Evolutionary conservation across 2,888 invertebrate genomes (phyloP).

Genomic region (Drosophila phalerata): DNA sequence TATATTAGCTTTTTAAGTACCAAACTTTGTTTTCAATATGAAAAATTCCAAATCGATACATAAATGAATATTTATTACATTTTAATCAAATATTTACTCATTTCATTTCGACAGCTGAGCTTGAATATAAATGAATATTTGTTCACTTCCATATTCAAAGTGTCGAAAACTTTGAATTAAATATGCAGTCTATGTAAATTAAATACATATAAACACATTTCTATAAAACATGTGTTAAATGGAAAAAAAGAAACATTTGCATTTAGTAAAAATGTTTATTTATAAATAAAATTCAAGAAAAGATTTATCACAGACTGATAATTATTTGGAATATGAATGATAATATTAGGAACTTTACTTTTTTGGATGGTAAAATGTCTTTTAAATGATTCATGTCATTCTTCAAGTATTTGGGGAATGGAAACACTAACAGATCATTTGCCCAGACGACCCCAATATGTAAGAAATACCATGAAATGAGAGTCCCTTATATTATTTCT

Average conservation of each 20-base stretch:
- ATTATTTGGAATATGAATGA: not conserved
- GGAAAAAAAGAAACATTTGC: not conserved
- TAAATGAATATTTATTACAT: not conserved
- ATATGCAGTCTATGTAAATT: not conserved
- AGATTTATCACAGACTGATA: not conserved
- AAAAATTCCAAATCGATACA: not conserved
- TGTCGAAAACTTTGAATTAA: not conserved
- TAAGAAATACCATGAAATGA: conserved; percentile 7
- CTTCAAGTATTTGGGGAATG: not conserved
- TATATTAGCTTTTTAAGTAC: too few species aligned
- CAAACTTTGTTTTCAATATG: not conserved
- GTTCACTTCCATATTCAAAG: too few species aligned
- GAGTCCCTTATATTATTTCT: not conserved
- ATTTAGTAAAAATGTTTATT: not conserved
- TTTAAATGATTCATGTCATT: conserved; percentile 1
- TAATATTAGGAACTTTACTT: not conserved
- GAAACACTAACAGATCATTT: conserved; percentile 24
- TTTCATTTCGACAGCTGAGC: not conserved
- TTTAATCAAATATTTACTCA: too few species aligned
- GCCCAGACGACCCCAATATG: conserved; percentile 37
- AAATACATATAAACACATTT: not conserved
- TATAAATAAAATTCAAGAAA: not conserved
- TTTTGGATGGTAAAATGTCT: not conserved
- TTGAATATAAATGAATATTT: not conserved
- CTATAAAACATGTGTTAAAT: not conserved